phyloP scores from a whole-genome alignment of 2,113 vertebrate genomes.

The Aegotheles bennettii region DNA sequence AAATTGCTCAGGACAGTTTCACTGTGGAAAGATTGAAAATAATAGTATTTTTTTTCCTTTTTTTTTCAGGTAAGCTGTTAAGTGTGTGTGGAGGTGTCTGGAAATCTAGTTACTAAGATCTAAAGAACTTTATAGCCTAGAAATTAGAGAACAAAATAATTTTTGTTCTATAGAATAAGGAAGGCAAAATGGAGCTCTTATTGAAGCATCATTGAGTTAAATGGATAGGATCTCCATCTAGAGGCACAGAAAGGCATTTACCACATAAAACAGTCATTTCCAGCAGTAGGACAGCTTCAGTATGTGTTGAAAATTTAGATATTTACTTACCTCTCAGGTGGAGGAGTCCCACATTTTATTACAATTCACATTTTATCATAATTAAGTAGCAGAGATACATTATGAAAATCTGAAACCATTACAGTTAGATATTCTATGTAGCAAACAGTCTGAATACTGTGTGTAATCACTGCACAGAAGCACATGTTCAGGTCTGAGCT shows the following conservation, averaged over 20 bases:
- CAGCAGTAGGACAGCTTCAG: background rate
- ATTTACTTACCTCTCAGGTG: background rate
- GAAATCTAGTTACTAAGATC: background rate
- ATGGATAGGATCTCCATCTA: conserved; percentile 53
- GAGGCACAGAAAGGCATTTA: conserved; percentile 26
- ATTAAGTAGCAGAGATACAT: background rate
- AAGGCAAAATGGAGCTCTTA: background rate
- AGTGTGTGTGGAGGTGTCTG: background rate
- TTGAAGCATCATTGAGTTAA: background rate
- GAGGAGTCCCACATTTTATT: background rate
- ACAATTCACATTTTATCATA: background rate
- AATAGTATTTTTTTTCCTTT: background rate
- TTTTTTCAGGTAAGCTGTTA: background rate
- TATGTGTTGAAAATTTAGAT: background rate
- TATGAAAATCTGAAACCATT: background rate
- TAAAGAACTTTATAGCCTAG: background rate
- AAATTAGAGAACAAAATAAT: background rate
- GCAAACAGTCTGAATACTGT: background rate
- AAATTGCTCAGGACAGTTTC: background rate
- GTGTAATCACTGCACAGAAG: background rate
- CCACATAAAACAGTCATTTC: background rate
- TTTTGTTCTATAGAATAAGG: background rate
- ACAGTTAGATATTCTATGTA: background rate
- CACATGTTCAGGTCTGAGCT: background rate
- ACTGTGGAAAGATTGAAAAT: background rate